Conservation (phyloP, 2,888 invertebrate genomes). For the Lasioglossum figueresi region DNA sequence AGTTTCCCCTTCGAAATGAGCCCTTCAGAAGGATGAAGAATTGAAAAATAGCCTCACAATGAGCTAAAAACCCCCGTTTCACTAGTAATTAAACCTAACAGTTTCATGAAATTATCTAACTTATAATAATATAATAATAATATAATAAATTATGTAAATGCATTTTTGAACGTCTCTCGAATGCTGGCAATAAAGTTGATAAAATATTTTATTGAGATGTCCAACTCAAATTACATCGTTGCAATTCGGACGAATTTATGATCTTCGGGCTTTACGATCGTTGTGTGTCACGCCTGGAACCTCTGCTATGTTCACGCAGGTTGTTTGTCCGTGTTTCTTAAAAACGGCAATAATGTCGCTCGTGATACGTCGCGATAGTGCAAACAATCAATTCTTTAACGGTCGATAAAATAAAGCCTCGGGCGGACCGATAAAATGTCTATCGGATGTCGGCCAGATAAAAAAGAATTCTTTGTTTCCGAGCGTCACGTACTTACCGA, state of each 20-base stretch:
- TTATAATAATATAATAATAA: too few relatives aligned
- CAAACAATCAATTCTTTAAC: constrained; percentile 8
- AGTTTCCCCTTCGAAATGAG: too few relatives aligned
- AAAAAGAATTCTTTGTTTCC: constrained; percentile 23
- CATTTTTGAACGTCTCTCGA: neutral
- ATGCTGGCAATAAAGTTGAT: neutral
- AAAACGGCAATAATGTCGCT: neutral
- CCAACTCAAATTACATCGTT: neutral
- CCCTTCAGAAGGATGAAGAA: too few relatives aligned
- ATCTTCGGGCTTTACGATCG: neutral
- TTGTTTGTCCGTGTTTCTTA: neutral
- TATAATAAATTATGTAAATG: neutral
- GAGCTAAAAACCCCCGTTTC: too few relatives aligned
- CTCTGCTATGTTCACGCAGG: neutral
- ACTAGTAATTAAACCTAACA: too few relatives aligned
- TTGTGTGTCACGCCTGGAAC: neutral
- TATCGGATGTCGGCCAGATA: constrained; percentile 12
- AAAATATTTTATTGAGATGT: neutral
- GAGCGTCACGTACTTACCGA: neutral
- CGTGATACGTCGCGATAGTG: constrained; percentile 12
- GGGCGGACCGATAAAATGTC: constrained; percentile 6
- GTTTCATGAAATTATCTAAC: too few relatives aligned
- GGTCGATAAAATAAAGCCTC: constrained; percentile 28
- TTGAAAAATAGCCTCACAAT: too few relatives aligned
- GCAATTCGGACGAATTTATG: neutral